These are phyloP conservation scores for Drosophila obscura DNA, from an alignment of 1,140 invertebrate species.

Conservation along the genomic window DNA sequence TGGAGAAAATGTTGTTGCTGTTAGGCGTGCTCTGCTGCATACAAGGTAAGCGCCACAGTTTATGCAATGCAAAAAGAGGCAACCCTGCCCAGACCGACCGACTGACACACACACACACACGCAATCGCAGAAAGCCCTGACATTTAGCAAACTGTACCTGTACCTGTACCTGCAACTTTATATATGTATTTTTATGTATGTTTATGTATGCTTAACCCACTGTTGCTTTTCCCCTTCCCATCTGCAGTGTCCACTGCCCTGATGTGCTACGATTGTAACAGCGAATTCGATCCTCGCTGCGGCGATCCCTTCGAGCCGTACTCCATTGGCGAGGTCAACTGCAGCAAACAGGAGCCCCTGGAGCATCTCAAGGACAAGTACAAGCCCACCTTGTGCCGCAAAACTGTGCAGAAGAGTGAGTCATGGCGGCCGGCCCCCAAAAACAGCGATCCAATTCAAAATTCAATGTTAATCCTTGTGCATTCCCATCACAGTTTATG, in stretches of 20 bases:
- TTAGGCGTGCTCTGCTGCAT: slow-evolving; percentile 77
- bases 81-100: slow-evolving; percentile 1
- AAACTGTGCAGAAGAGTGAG: slow-evolving; percentile 89
- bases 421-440: not conserved
- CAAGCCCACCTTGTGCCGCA: slow-evolving; percentile 90
- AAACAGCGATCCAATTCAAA: not conserved
- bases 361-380: slow-evolving; percentile 87
- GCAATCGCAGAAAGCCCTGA: not conserved
- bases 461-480: not conserved
- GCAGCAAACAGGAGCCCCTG: slow-evolving; percentile 88
- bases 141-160: slow-evolving; percentile 7
- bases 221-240: not conserved
- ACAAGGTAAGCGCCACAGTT: slow-evolving; percentile 67
- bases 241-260: slow-evolving; percentile 84
- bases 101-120: slow-evolving; percentile 1
- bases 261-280: slow-evolving; percentile 93
- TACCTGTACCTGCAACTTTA: no score
- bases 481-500: slow-evolving; percentile 86
- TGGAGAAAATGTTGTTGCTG: slow-evolving; percentile 73
- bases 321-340: slow-evolving; percentile 92
- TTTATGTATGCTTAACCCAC: not conserved
- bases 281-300: slow-evolving; percentile 92
- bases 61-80: slow-evolving; percentile 40
- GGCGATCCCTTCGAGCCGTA: slow-evolving; percentile 93
- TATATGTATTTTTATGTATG: not conserved